Conservation (phyloP, 2,888 invertebrate species). For the Macaria notata region DNA sequence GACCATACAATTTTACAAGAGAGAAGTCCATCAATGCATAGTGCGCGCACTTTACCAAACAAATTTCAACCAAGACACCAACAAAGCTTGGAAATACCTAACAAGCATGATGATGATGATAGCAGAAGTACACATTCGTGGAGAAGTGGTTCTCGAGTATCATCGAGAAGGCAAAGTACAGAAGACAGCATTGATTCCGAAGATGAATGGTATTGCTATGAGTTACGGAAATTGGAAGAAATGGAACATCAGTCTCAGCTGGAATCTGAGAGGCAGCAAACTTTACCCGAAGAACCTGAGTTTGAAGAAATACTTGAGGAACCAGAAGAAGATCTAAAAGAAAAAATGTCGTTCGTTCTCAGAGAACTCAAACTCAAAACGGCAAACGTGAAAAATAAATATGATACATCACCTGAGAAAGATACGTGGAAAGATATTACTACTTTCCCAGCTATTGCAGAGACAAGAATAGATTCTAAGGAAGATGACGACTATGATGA, state of each 20-base stretch:
- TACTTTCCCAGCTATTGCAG: constrained; percentile 75
- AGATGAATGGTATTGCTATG: constrained; percentile 96
- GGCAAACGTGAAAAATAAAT: constrained; percentile 66
- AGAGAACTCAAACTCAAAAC: constrained; percentile 89
- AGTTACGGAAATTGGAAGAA: constrained; percentile 92
- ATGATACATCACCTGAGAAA: constrained; percentile 62
- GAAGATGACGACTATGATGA: constrained; percentile 61
- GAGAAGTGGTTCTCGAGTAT: constrained; percentile 92
- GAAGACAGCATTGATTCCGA: constrained; percentile 97
- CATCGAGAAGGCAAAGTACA: constrained; percentile 93
- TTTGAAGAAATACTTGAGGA: constrained; percentile 76
- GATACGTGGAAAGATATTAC: constrained; percentile 75
- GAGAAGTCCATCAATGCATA: constrained; percentile 85
- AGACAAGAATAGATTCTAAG: constrained; percentile 58
- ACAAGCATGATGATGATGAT: constrained; percentile 90
- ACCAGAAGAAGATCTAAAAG: constrained; percentile 86
- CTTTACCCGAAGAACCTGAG: constrained; percentile 83
- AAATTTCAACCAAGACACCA: constrained; percentile 87
- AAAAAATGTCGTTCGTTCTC: constrained; percentile 90
- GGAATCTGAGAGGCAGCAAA: constrained; percentile 84
- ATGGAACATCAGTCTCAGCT: constrained; percentile 89
- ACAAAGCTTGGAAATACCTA: constrained; percentile 91
- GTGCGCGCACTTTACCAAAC: constrained; percentile 80
- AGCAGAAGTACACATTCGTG: constrained; percentile 93
- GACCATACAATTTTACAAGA: constrained; percentile 79